Evolutionary conservation across 2,113 vertebrate species (phyloP).

Genomic region (Pollimyrus isidori): DNA sequence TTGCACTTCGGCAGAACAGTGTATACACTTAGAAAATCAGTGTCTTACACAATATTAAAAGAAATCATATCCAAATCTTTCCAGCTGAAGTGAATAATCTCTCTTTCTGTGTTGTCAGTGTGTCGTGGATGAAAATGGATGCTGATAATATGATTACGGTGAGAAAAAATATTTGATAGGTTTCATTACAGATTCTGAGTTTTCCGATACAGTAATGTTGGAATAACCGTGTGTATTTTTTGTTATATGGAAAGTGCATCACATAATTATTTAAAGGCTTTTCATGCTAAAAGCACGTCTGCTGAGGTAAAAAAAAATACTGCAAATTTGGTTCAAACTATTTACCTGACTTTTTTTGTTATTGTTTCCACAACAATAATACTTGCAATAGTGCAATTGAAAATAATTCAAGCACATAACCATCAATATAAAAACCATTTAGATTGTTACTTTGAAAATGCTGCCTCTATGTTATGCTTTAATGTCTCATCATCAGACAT

Average conservation of each 20-base stretch:
- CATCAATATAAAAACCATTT: neutral
- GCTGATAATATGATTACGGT: neutral
- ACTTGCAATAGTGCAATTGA: neutral
- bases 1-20: constrained; percentile 63
- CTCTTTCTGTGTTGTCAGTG: neutral
- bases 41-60: neutral
- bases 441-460: constrained; percentile 9
- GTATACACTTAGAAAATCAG: neutral
- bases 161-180: neutral
- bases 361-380: neutral
- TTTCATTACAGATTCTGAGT: neutral
- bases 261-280: neutral
- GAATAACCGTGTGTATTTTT: constrained; percentile 1
- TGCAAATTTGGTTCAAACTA: neutral
- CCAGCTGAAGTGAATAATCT: neutral
- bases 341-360: neutral
- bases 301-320: neutral
- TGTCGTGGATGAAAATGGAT: neutral
- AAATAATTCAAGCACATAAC: neutral
- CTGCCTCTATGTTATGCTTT: constrained; percentile 34
- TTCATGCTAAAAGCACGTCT: neutral
- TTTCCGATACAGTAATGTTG: neutral
- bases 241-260: neutral
- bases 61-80: neutral
- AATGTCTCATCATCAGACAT: constrained; percentile 27